Evolutionary conservation across 2,888 invertebrate genomes (phyloP), one percentile per base, ranked within the genome.

Genomic region (Malthinus seriepunctatus): DNA sequence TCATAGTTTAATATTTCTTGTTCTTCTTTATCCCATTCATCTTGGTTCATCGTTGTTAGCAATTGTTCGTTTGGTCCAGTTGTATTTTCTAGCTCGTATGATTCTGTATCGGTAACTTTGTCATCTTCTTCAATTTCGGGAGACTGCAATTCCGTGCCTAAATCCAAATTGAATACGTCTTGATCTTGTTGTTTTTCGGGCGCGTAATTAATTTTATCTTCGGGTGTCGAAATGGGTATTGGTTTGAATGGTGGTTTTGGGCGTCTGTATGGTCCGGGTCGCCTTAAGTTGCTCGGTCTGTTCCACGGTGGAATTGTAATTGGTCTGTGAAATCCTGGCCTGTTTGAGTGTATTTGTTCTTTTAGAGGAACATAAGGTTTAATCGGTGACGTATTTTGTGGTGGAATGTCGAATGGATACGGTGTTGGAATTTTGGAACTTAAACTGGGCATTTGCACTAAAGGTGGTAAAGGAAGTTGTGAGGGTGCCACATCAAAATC

Each of bases 351-450:
- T 38, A 55, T 84, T 73, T 88, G 88, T 67, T 91, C 90, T 2
- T 90, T 89, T 59, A 90, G 78, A 63, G 89, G 89, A 57, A 85
- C 76, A 64, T 82, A 87, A 0, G 88, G 88, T 46, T 85, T 79
- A 3, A 83, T 73, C 0, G 86, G 83, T 7, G 78, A 78, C 39
- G 80, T 78, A 52, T 80, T 80, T 60, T 84, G 84, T 1, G 85
- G 85, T 5, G 89, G 87, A 48, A 87, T 80, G 71, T 90, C 90
- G 66, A 92, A 93, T 0, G 91, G 90, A 74, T 91, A 91, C 0
- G 90, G 90, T 0, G 88, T 87, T 0, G 83, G 83, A 1, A 82
- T 79, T 67, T 84, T 83, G 0, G 83, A 81, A 3, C 73, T 62
- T 45, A 81, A 78, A 6, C 81, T 76, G 0, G 84, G 82, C 77